Base-by-base conservation (phyloP, 2,797 vertebrate species). In the Xerus rutilus region DNA sequence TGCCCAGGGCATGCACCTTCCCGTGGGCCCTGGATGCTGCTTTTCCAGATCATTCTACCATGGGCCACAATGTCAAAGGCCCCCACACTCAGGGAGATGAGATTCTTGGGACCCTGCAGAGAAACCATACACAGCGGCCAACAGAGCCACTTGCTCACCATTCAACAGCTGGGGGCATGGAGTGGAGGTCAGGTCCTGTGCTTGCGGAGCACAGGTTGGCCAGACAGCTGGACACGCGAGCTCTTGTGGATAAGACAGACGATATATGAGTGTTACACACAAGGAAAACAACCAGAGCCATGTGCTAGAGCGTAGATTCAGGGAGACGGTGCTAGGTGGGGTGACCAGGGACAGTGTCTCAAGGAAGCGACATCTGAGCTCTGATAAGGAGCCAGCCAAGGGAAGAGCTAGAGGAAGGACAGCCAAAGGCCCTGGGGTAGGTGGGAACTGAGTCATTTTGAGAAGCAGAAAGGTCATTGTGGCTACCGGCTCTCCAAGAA, bases 41-140 rank as follows among this genome's bases (percentile, higher is more conserved):
- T 25, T 72, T 86, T 79, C 95, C n/a, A 72, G 87, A 89, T 85
- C 39, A 28, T 91, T 95, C 83, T 91, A 78, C 43, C 28, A 18
- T 0, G 0, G 35, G 6, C 54, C 74, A 12, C 82, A 74, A 18
- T 62, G 43, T 30, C 0, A 1, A 92, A 47, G 59, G 62, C 69
- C 67, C 18, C 39, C 7, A 20, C 2, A 30, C 7, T 23, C 25
- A n/a, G 67, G 59, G 62, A 86, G 76, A 45, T 5, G 32, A 72
- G 77, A 30, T 23, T 62, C 79, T n/a, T 30, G 39, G 57, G 17
- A 0, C 20, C 18, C 15, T 4, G 5, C 39, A 54, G 64, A 57
- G 74, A 83, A 82, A 45, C 5, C 12, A 2, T 13, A 0, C 15
- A 1, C 0, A 0, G 14, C 52, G 20, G 7, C 84, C 14, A 1